Conservation (phyloP, 2,113 vertebrate species). For the Grammomys surdaster region DNA sequence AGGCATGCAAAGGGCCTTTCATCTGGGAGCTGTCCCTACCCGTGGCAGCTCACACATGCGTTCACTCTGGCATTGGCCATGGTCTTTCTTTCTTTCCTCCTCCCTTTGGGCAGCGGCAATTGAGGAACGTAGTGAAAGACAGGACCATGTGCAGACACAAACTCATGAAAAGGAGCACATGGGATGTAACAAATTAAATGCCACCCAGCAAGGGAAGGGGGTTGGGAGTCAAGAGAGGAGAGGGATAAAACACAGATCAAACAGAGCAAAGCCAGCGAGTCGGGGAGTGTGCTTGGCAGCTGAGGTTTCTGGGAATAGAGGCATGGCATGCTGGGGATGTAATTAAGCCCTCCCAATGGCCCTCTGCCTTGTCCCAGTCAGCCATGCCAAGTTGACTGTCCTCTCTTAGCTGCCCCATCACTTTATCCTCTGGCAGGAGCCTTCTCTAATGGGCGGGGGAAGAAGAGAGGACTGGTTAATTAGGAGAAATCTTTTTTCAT, state of each 20-base stretch:
- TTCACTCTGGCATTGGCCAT: neutral
- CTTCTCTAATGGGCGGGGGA: slow-evolving; percentile 33
- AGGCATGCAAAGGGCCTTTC: slow-evolving; percentile 69
- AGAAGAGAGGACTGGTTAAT: slow-evolving; percentile 83
- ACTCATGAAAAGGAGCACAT: slow-evolving; percentile 76
- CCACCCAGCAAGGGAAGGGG: slow-evolving; percentile 63
- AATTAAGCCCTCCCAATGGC: slow-evolving; percentile 77
- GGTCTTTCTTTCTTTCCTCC: slow-evolving; percentile 16
- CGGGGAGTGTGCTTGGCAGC: neutral
- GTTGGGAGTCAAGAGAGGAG: slow-evolving; percentile 6
- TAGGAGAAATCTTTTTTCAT: slow-evolving; percentile 77
- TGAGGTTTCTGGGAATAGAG: slow-evolving; percentile 73
- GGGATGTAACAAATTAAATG: slow-evolving; percentile 81
- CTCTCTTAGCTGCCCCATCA: slow-evolving; percentile 75
- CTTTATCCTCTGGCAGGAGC: slow-evolving; percentile 70
- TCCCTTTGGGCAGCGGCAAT: slow-evolving; percentile 28
- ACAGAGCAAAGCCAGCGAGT: slow-evolving; percentile 66
- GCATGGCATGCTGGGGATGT: slow-evolving; percentile 79
- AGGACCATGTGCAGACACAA: slow-evolving; percentile 48
- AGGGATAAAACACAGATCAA: slow-evolving; percentile 74
- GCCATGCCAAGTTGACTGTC: slow-evolving; percentile 75
- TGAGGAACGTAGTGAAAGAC: slow-evolving; percentile 59
- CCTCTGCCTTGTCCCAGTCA: slow-evolving; percentile 62
- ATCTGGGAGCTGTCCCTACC: slow-evolving; percentile 34
- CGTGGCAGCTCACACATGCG: neutral